phyloP scores from a whole-genome alignment of 1,140 invertebrate species.

The Drosophila bifasciata region DNA sequence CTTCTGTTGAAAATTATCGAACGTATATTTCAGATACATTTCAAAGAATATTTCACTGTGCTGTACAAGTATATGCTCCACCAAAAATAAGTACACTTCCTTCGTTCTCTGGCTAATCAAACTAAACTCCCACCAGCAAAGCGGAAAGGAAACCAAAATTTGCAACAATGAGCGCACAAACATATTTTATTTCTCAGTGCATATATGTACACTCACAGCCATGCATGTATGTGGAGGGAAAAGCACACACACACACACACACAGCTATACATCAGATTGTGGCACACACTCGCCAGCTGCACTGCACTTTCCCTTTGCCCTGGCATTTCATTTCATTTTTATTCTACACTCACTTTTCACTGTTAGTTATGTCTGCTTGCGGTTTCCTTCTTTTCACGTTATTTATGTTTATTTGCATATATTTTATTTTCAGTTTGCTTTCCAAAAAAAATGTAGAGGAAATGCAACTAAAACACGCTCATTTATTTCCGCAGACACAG shows the following conservation, averaged over 20 bases:
- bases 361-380: conserved; percentile 79
- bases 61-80: conserved; percentile 1
- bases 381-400: conserved; percentile 69
- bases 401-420: conserved; percentile 72
- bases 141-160: conserved; percentile 44
- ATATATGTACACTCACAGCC: background rate
- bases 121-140: conserved; percentile 26
- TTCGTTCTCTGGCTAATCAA: conserved; percentile 42
- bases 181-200: conserved; percentile 16
- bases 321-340: conserved; percentile 56
- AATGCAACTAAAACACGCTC: conserved; percentile 52
- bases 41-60: background rate
- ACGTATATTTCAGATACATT: no score
- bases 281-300: no score
- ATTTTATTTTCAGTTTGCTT: conserved; percentile 48
- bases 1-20: no score
- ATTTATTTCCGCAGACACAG: conserved; percentile 52
- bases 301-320: conserved; percentile 22
- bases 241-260: conserved; percentile 7
- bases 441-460: conserved; percentile 23
- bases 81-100: conserved; percentile 15
- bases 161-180: conserved; percentile 45
- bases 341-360: conserved; percentile 68
- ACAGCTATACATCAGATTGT: conserved; percentile 52
- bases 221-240: background rate